A percentile compares a stretch with the other conserved stretches of the same genome.
Evolutionary conservation across 2,888 invertebrate genomes (phyloP).

Genomic region (Erannis defoliaria): DNA sequence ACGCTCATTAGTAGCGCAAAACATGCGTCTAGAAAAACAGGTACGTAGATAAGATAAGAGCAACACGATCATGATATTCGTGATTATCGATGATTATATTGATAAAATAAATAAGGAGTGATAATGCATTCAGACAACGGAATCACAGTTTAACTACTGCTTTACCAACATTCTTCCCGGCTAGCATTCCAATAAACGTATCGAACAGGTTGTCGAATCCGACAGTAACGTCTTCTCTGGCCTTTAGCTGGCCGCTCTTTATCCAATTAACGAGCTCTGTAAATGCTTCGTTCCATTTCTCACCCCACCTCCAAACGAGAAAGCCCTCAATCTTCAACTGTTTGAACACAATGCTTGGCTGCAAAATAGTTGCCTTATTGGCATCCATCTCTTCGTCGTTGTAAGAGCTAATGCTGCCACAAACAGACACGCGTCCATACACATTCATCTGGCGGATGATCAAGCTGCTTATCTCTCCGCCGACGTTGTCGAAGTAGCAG

Average conservation of each 20-base stretch:
- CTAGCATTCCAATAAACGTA: slow-evolving; percentile 87
- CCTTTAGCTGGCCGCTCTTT: slow-evolving; percentile 88
- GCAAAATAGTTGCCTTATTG: slow-evolving; percentile 14
- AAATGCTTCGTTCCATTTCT: slow-evolving; percentile 86
- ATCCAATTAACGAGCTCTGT: slow-evolving; percentile 86
- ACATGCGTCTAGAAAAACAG: neutral
- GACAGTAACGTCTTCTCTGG: slow-evolving; percentile 87
- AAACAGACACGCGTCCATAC: slow-evolving; percentile 86
- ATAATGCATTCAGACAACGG: neutral
- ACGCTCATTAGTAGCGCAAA: neutral
- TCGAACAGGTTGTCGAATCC: slow-evolving; percentile 89
- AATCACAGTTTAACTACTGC: slow-evolving; percentile 53
- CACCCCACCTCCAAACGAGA: slow-evolving; percentile 74
- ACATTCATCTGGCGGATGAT: slow-evolving; percentile 87
- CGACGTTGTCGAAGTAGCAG: slow-evolving; percentile 92
- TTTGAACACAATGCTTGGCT: slow-evolving; percentile 11
- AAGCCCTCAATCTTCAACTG: slow-evolving; percentile 88
- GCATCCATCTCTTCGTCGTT: slow-evolving; percentile 54
- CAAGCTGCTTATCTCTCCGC: slow-evolving; percentile 87
- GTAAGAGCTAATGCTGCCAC: slow-evolving; percentile 88
- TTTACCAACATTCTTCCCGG: slow-evolving; percentile 86
- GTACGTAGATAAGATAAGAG: too few relatives aligned
- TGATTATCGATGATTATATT: neutral
- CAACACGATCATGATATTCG: neutral
- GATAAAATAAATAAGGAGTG: neutral